Conservation (phyloP, 1,140 invertebrate genomes). For the Metopolophium dirhodum region DNA sequence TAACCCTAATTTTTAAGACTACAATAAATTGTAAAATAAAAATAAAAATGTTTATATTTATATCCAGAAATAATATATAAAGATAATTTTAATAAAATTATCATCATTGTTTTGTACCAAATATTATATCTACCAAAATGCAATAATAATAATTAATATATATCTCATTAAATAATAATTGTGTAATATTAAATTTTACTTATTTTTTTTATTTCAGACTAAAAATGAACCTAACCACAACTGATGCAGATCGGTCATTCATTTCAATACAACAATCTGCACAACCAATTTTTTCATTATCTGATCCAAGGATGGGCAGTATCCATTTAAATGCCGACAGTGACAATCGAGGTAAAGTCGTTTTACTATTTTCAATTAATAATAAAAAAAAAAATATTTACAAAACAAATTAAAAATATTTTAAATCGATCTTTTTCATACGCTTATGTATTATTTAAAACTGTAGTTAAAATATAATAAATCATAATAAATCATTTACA, state of each 20-base stretch:
- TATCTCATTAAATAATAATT: not conserved
- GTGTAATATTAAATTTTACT: not conserved
- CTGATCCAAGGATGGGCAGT: conserved; percentile 40
- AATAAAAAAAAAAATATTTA: not conserved
- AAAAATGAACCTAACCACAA: conserved; percentile 48
- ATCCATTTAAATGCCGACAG: conserved; percentile 31
- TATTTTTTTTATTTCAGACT: conserved; percentile 8
- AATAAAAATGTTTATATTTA: too few relatives aligned
- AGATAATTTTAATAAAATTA: not conserved
- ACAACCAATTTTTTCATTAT: conserved; percentile 45
- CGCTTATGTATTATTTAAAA: not conserved
- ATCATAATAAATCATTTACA: not conserved
- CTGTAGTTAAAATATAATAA: not conserved
- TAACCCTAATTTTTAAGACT: conserved; percentile 41
- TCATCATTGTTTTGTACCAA: not conserved
- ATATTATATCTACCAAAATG: not conserved
- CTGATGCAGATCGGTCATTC: conserved; percentile 44
- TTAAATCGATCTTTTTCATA: not conserved
- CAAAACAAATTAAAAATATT: not conserved
- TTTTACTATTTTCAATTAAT: not conserved
- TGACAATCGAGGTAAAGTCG: conserved; percentile 44
- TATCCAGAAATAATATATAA: not conserved
- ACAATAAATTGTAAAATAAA: conserved; percentile 1
- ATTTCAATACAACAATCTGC: conserved; percentile 53
- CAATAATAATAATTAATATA: not conserved